Evolutionary conservation across 2,888 invertebrate genomes (phyloP).

Genomic region (Falcaria lacertinaria): DNA sequence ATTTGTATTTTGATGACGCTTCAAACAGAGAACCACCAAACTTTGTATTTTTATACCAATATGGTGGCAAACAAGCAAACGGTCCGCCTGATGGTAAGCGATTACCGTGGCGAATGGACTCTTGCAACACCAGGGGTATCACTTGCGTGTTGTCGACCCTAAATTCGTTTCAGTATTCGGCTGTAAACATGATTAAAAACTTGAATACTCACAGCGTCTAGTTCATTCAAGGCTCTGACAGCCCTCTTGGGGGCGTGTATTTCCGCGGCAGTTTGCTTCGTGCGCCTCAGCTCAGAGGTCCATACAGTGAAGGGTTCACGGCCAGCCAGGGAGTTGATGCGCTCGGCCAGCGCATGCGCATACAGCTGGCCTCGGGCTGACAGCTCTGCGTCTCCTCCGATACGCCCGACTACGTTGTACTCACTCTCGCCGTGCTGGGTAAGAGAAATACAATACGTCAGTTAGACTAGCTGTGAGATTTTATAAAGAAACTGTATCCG

Average conservation of each 20-base stretch:
- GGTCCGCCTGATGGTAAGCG: too few species aligned
- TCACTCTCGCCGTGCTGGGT: constrained; percentile 94
- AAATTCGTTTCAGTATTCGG: too few species aligned
- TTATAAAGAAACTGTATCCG: too few species aligned
- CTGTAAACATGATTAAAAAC: too few species aligned
- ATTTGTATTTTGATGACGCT: too few species aligned
- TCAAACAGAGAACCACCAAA: too few species aligned
- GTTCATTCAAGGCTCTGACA: constrained; percentile 93
- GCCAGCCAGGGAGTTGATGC: constrained; percentile 80
- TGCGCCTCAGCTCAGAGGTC: constrained; percentile 93
- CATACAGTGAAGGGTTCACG: constrained; percentile 89
- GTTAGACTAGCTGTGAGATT: too few species aligned
- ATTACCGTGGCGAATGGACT: too few species aligned
- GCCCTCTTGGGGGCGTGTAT: constrained; percentile 90
- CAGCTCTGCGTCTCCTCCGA: constrained; percentile 93
- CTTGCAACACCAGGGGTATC: too few species aligned
- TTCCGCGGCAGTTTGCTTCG: constrained; percentile 91
- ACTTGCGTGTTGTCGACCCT: too few species aligned
- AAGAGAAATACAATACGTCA: constrained; percentile 13
- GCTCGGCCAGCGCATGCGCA: constrained; percentile 85
- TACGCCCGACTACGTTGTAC: constrained; percentile 92
- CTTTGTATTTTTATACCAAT: too few species aligned
- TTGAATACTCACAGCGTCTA: constrained; percentile 87
- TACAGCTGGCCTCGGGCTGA: constrained; percentile 90
- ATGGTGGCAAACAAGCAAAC: too few species aligned